Conservation (phyloP, 2,113 vertebrate genomes). For the Sardina pilchardus region DNA sequence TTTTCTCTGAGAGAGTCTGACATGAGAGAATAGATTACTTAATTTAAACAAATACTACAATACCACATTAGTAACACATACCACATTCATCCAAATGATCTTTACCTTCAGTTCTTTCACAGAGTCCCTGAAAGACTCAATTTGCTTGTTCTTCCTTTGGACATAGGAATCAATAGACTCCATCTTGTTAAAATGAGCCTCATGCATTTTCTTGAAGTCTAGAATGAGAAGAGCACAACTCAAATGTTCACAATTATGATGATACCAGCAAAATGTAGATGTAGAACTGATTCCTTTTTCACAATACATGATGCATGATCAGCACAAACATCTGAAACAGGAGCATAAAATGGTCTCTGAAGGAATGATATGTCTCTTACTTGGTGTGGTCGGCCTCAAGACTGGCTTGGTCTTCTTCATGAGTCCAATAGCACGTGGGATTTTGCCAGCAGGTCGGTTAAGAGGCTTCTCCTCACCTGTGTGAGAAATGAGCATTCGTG, state of each 20-base stretch:
- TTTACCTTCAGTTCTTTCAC: constrained; percentile 79
- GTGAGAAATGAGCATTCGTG: neutral
- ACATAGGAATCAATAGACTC: constrained; percentile 90
- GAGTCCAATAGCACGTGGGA: constrained; percentile 56
- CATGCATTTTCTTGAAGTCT: constrained; percentile 94
- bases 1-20: constrained; percentile 64
- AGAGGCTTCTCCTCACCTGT: constrained; percentile 25
- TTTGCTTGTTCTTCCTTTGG: constrained; percentile 79
- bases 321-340: neutral
- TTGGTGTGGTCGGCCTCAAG: constrained; percentile 77
- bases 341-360: constrained; percentile 20
- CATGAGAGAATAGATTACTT: constrained; percentile 5
- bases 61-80: neutral
- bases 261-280: neutral
- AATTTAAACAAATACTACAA: neutral
- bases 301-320: neutral
- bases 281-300: neutral
- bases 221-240: constrained; percentile 2
- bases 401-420: constrained; percentile 62
- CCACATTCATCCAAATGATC: neutral
- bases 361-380: constrained; percentile 64
- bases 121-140: constrained; percentile 66
- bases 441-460: constrained; percentile 62
- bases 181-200: constrained; percentile 92
- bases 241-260: neutral